Evolutionary conservation across 2,113 vertebrate species (phyloP), one percentile per base, ranked within the genome.

Genomic region (Lasiurus cinereus): DNA sequence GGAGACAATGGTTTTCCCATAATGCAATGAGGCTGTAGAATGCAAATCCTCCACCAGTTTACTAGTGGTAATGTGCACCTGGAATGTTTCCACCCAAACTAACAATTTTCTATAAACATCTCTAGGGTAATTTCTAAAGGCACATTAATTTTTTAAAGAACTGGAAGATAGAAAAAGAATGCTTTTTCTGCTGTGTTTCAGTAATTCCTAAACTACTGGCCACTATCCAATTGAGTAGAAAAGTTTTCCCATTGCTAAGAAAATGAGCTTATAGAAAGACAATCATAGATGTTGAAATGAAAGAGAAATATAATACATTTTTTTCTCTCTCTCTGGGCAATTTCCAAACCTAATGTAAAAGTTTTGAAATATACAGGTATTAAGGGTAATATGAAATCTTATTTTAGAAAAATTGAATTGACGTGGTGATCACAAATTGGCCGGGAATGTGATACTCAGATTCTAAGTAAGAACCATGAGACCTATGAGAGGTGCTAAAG

Each of bases 111-210:
- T 96, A 16, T 72, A 78, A 36, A 66, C 24, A 84, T 93, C 62
- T 93, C 91, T 94, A 93, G 59, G 92, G 77, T 94, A 85, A 93
- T 95, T 96, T 92, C 90, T 96, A 96, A 96, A 94, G 62, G 46
- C 14, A 70, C 29, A 95, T 94, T 93, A 92, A 73, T 90, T 94
- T 93, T 95, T 94, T 18, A 94, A 73, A 14, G 33, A 93, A 43
- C 19, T 83, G 15, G 18, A 94, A 77, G 22, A 80, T 78, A 96
- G 13, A 78, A 95, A 83, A 88, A 54, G 2, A 69, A 50, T 74
- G 74, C 6, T 24, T 87, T 84, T 19, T 83, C 33, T 36, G 19
- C 27, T 33, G 3, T 52, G 15, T 79, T 94, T 93, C 88, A 18
- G 56, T 91, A 77, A 22, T 56, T 95, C 64, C 31, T 93, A 31